These are phyloP conservation scores for Patagioenas fasciata DNA, from an alignment of 2,113 vertebrate genomes.

Conservation along the genomic window DNA sequence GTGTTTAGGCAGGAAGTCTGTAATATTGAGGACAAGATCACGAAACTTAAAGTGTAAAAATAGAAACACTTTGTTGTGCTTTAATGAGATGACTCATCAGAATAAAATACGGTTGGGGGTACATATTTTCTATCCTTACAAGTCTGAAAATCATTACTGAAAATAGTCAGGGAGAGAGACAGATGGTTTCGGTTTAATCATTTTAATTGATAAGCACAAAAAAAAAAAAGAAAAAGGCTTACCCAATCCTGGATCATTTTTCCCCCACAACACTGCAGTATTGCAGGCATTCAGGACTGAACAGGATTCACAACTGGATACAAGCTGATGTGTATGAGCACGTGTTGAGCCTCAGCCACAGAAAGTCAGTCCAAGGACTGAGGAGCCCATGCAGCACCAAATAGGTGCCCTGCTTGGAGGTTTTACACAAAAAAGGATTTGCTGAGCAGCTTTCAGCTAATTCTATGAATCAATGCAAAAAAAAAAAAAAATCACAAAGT, in stretches of 20 bases:
- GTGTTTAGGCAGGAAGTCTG: slow-evolving; percentile 7
- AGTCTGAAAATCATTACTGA: slow-evolving; percentile 48
- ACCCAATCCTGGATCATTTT: not conserved
- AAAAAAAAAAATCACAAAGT: not conserved
- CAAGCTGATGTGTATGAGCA: not conserved
- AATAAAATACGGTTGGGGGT: slow-evolving; percentile 28
- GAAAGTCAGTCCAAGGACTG: not conserved
- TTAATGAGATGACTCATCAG: slow-evolving; percentile 31
- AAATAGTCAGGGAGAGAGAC: not conserved
- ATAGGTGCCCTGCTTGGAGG: not conserved
- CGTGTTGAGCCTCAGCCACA: not conserved
- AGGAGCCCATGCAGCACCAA: not conserved
- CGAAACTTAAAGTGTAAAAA: not conserved
- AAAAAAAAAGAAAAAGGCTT: not conserved
- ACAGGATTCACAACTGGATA: not conserved
- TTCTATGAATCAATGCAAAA: not conserved
- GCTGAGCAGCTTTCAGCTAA: not conserved
- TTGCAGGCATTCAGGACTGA: not conserved
- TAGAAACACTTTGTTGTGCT: slow-evolving; percentile 54
- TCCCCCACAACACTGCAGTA: not conserved
- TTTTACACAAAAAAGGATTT: not conserved
- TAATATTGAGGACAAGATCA: slow-evolving; percentile 48
- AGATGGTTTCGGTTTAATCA: slow-evolving; percentile 50
- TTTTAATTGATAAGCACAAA: slow-evolving; percentile 40
- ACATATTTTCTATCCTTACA: slow-evolving; percentile 2